Percentiles rank a stretch among this genome's conserved stretches.
These are phyloP conservation scores for Caenorhabditis sp. DNA, from an alignment of 2,888 invertebrate genomes.

Conservation along the genomic window DNA sequence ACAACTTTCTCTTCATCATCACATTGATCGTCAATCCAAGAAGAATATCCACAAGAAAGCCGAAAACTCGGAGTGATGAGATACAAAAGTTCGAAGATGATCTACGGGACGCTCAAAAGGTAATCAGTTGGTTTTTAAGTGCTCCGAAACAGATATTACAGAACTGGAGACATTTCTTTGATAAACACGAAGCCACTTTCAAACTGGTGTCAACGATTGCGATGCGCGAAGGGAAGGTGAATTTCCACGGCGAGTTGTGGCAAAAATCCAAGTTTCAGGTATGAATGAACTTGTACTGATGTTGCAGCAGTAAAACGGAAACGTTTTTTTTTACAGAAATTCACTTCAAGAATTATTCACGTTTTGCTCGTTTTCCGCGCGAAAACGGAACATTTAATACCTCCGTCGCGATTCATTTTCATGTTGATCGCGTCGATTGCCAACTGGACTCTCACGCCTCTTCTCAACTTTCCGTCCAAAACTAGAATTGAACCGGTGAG, in stretches of 20 bases:
- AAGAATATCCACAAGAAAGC: not conserved
- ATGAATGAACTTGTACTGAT: too few relatives aligned
- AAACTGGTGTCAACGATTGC: too few relatives aligned
- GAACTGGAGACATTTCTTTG: conserved; percentile 22
- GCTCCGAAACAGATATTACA: too few relatives aligned
- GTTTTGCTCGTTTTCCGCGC: not conserved
- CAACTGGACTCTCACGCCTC: conserved; percentile 26
- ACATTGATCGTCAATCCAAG: conserved; percentile 22
- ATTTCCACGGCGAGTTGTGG: conserved; percentile 30
- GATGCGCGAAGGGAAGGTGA: not conserved
- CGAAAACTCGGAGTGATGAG: not conserved
- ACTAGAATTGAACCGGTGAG: not conserved
- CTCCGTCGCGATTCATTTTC: conserved; percentile 22
- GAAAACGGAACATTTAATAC: conserved; percentile 10
- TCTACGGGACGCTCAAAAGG: conserved; percentile 28
- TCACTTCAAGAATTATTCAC: not conserved
- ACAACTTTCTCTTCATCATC: conserved; percentile 15
- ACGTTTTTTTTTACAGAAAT: conserved; percentile 10
- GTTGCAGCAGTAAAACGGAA: not conserved
- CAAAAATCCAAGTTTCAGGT: conserved; percentile 18
- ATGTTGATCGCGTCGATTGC: conserved; percentile 3
- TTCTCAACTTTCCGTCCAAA: conserved; percentile 8
- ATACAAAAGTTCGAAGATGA: conserved; percentile 23
- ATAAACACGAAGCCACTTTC: conserved; percentile 25
- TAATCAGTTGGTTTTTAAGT: not conserved